Evolutionary conservation across 2,888 invertebrate genomes (phyloP).

Genomic region (Rhogogaster chlorosoma): DNA sequence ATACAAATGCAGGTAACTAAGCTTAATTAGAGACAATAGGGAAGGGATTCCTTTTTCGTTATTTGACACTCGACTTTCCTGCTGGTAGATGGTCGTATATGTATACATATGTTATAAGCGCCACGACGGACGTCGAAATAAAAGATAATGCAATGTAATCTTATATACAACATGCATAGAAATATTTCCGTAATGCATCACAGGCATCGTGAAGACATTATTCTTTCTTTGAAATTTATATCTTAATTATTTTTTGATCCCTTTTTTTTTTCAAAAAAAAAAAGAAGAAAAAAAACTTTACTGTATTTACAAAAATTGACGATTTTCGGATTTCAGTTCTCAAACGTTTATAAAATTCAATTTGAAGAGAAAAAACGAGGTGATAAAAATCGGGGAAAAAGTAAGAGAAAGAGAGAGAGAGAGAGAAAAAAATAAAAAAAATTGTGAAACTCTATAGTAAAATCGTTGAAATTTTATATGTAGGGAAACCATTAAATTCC

Average conservation of each 20-base stretch:
- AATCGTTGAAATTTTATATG: conserved; percentile 28
- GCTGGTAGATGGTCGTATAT: background rate
- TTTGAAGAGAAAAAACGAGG: background rate
- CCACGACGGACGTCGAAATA: background rate
- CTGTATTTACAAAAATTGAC: background rate
- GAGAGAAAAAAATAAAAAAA: background rate
- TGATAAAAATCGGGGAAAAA: background rate
- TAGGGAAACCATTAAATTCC: conserved; percentile 23
- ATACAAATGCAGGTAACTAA: conserved; percentile 1
- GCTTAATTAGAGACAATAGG: conserved; percentile 5
- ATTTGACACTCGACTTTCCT: conserved; percentile 20
- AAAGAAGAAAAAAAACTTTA: background rate
- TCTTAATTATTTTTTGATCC: background rate
- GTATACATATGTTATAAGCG: background rate
- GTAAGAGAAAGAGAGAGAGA: background rate
- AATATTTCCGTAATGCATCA: background rate
- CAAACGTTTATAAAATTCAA: background rate
- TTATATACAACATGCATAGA: background rate
- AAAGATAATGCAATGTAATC: background rate
- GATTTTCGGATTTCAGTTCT: background rate
- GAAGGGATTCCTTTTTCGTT: conserved; percentile 25
- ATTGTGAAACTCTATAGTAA: conserved; percentile 18
- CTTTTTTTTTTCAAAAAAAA: no score
- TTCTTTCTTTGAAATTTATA: background rate
- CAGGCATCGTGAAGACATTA: background rate